These are phyloP conservation scores for Lepidotrigona ventralis DNA, from an alignment of 1,140 invertebrate species.

Conservation along the genomic window DNA sequence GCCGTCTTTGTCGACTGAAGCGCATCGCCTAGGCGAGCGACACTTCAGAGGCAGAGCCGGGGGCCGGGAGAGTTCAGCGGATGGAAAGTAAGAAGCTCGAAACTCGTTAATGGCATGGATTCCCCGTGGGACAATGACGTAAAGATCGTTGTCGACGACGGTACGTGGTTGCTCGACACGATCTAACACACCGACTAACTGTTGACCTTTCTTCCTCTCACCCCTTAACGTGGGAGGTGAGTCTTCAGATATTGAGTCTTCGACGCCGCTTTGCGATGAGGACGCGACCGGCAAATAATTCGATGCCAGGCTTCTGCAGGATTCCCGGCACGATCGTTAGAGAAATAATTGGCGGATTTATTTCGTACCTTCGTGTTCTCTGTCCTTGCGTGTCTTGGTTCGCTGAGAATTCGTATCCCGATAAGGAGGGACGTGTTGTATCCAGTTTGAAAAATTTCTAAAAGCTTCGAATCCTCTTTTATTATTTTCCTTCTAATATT, in stretches of 20 bases:
- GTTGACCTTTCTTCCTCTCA: constrained; percentile 1
- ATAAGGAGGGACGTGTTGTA: too few species aligned
- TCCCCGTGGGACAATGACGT: constrained; percentile 49
- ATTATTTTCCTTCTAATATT: too few species aligned
- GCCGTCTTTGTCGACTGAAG: constrained; percentile 60
- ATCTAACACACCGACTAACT: background rate
- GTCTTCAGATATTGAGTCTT: background rate
- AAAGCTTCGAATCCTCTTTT: too few species aligned
- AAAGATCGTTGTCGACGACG: constrained; percentile 52
- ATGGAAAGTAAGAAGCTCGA: constrained; percentile 60
- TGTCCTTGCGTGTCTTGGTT: background rate
- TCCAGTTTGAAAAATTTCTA: too few species aligned
- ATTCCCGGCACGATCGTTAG: background rate
- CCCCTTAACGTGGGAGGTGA: too few species aligned
- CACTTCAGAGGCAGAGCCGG: constrained; percentile 39
- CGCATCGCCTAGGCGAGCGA: constrained; percentile 31
- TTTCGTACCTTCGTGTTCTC: background rate
- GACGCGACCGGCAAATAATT: background rate
- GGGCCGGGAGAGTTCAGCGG: constrained; percentile 21
- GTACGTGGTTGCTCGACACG: background rate
- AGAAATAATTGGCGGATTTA: background rate
- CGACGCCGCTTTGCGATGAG: background rate
- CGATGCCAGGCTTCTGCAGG: background rate
- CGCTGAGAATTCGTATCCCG: too few species aligned
- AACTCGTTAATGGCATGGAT: constrained; percentile 64